These are phyloP conservation scores for Pseudoatta argentina DNA, from an alignment of 1,140 invertebrate species.

Conservation along the genomic window DNA sequence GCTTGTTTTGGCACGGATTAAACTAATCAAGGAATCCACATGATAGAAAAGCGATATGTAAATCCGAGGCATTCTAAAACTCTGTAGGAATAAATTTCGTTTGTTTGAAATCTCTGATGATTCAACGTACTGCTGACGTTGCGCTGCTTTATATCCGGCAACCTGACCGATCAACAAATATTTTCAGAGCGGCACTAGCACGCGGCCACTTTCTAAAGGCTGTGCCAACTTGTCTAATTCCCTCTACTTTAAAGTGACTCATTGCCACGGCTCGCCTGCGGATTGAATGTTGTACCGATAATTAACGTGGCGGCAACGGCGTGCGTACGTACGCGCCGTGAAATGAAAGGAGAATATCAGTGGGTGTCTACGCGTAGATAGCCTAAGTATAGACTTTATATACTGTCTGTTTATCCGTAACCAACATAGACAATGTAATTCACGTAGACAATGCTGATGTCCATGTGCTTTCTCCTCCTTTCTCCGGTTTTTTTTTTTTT, in stretches of 20 bases:
- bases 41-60: not conserved
- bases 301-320: conserved; percentile 21
- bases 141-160: conserved; percentile 18
- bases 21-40: not conserved
- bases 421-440: conserved; percentile 19
- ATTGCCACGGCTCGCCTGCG: conserved; percentile 43
- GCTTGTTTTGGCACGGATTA: not conserved
- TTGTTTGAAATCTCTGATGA: conserved; percentile 24
- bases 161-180: conserved; percentile 44
- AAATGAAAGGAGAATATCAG: conserved; percentile 54
- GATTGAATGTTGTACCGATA: conserved; percentile 40
- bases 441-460: conserved; percentile 18
- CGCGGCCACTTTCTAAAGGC: conserved; percentile 46
- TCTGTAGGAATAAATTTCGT: not conserved
- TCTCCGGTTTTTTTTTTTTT: conserved; percentile 33
- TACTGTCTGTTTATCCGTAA: conserved; percentile 24
- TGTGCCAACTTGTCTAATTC: conserved; percentile 50
- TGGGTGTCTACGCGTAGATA: conserved; percentile 19
- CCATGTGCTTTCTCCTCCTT: conserved; percentile 50
- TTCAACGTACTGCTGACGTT: conserved; percentile 10
- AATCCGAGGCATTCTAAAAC: not conserved
- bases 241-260: conserved; percentile 53
- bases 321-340: not conserved
- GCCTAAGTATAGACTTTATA: conserved; percentile 25
- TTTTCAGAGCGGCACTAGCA: conserved; percentile 21